A percentile compares a stretch with the other conserved stretches of the same genome.
These are phyloP conservation scores for Eunapius fragilis DNA, from an alignment of 37 sponge, comb jelly and placozoan species.

Conservation along the genomic window DNA sequence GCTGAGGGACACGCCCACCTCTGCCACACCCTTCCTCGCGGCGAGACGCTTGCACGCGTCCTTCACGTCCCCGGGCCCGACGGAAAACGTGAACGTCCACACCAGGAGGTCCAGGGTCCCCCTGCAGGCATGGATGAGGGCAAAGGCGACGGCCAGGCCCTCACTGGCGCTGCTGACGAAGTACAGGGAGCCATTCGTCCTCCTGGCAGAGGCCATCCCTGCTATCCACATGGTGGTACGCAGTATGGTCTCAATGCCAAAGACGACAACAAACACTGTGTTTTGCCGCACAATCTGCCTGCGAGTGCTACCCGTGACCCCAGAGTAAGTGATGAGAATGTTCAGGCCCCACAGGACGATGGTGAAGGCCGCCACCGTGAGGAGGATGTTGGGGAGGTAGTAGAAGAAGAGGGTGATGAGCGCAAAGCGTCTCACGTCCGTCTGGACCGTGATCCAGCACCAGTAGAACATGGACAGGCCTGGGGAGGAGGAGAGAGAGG, in stretches of 20 bases:
- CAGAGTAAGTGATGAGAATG: slow-evolving; percentile 32
- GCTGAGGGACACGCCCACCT: slow-evolving; percentile 4
- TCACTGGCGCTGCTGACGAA: slow-evolving; percentile 17
- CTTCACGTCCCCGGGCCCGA: slow-evolving; percentile 54
- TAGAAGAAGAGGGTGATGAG: slow-evolving; percentile 57
- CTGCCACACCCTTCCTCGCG: not conserved
- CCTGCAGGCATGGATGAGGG: slow-evolving; percentile 61
- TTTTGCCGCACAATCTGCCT: slow-evolving; percentile 71
- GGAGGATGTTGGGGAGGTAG: slow-evolving; percentile 44
- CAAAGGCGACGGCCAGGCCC: slow-evolving; percentile 58
- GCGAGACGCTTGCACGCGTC: not conserved
- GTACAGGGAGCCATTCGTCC: not conserved
- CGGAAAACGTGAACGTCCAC: slow-evolving; percentile 75
- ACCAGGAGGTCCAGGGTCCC: slow-evolving; percentile 77
- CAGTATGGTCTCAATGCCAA: slow-evolving; percentile 61
- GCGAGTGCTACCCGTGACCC: slow-evolving; percentile 72
- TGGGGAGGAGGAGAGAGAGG: slow-evolving; percentile 15
- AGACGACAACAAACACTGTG: slow-evolving; percentile 48
- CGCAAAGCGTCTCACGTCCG: not conserved
- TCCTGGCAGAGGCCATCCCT: slow-evolving; percentile 8
- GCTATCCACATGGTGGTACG: slow-evolving; percentile 58
- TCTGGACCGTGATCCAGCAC: slow-evolving; percentile 76
- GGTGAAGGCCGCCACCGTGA: slow-evolving; percentile 49
- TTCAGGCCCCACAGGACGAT: slow-evolving; percentile 30
- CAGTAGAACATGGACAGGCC: slow-evolving; percentile 86